phyloP scores from a whole-genome alignment of 2,113 vertebrate genomes.

The Pomatorhinus ruficollis region DNA sequence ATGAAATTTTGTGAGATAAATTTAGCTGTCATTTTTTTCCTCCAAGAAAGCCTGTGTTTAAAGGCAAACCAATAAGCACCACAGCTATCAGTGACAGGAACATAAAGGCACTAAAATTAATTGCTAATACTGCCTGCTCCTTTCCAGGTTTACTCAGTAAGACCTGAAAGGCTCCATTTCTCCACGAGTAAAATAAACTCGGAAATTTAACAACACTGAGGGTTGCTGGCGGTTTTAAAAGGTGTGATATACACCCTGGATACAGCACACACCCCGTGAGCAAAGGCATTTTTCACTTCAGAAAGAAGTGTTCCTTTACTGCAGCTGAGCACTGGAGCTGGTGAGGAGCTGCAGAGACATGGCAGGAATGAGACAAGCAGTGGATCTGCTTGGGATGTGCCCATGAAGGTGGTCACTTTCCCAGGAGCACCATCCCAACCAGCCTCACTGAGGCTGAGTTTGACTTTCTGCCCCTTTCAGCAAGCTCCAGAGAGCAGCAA shows the following conservation, averaged over 20 bases:
- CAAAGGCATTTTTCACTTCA: neutral
- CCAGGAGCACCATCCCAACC: neutral
- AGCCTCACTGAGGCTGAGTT: neutral
- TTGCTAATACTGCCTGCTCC: neutral
- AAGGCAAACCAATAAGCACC: neutral
- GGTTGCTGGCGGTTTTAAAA: neutral
- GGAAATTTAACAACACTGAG: neutral
- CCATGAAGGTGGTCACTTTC: neutral
- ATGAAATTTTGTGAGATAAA: neutral
- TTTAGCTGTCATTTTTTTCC: neutral
- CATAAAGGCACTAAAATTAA: neutral
- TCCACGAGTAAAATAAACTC: slow-evolving; percentile 3
- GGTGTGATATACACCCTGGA: neutral
- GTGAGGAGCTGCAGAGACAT: neutral
- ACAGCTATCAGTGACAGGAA: neutral
- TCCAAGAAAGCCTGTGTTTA: neutral
- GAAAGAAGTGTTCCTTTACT: neutral
- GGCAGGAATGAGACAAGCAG: neutral
- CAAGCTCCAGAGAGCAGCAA: neutral
- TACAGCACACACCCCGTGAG: neutral
- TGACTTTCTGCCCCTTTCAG: neutral
- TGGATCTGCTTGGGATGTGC: fast-evolving
- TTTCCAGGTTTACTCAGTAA: neutral
- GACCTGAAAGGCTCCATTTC: neutral
- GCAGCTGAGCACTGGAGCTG: neutral